phyloP scores from a whole-genome alignment of 2,888 invertebrate genomes.

The Pristionchus maxplancki region DNA sequence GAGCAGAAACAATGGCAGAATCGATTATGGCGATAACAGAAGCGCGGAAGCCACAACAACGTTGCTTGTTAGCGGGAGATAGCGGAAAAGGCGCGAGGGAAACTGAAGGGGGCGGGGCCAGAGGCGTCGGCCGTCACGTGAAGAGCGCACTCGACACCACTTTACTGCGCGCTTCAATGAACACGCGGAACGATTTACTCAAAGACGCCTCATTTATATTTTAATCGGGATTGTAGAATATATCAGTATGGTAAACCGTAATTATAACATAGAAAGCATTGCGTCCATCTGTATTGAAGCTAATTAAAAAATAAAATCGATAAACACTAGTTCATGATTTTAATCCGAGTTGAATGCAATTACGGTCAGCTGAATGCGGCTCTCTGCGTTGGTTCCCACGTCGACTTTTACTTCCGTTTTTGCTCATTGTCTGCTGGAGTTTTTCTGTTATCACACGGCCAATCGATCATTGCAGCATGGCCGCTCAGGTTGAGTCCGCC shows the following conservation, averaged over 20 bases:
- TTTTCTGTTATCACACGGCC: background rate
- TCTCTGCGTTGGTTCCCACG: conserved; percentile 29
- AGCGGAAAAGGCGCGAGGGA: conserved; percentile 11
- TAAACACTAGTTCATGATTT: background rate
- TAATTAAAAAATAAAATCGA: background rate
- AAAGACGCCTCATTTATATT: too few species aligned
- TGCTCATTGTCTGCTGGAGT: background rate
- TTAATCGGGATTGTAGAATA: too few species aligned
- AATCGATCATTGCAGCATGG: conserved; percentile 46
- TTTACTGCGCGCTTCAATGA: background rate
- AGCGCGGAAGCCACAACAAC: background rate
- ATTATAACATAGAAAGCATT: too few species aligned
- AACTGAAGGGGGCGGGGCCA: background rate
- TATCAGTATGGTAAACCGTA: too few species aligned
- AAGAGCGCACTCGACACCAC: background rate
- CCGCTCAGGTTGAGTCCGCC: conserved; percentile 43
- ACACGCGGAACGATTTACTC: background rate
- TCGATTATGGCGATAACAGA: conserved; percentile 2
- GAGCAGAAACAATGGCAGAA: background rate
- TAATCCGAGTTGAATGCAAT: background rate
- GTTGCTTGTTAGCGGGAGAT: background rate
- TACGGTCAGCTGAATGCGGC: background rate
- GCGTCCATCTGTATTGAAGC: too few species aligned
- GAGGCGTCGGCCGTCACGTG: background rate
- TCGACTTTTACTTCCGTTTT: background rate